Conservation (phyloP, 2,888 invertebrate species). For the Ctena decussata region DNA sequence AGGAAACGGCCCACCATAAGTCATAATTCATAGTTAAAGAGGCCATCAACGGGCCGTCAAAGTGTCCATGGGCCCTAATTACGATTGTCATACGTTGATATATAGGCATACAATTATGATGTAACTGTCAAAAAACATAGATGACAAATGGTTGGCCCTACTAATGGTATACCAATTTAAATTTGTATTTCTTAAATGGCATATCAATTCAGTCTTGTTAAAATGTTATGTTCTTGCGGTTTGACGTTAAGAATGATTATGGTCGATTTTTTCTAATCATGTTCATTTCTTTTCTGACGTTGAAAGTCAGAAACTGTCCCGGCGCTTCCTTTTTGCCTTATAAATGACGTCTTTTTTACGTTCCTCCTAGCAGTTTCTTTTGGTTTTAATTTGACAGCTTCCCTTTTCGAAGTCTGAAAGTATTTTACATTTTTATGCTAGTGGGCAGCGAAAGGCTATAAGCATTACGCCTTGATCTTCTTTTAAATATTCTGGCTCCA, state of each 20-base stretch:
- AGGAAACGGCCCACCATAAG: not conserved
- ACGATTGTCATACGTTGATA: not conserved
- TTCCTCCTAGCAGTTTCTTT: not conserved
- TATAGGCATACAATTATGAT: constrained; percentile 3
- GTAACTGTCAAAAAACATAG: constrained; percentile 5
- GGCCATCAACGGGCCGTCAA: not conserved
- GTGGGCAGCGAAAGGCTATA: too few relatives aligned
- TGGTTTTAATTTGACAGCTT: not conserved
- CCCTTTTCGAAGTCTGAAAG: too few relatives aligned
- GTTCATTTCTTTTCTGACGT: not conserved
- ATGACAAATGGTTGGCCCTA: not conserved
- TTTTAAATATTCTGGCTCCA: too few relatives aligned
- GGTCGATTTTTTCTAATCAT: not conserved
- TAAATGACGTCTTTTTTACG: not conserved
- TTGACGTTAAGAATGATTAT: not conserved
- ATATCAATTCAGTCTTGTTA: not conserved
- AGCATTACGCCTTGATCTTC: too few relatives aligned
- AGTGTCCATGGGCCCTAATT: not conserved
- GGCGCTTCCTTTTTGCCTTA: not conserved
- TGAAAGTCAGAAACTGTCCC: not conserved
- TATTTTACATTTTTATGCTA: too few relatives aligned
- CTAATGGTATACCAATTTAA: constrained; percentile 11
- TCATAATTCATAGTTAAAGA: not conserved
- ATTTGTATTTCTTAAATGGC: constrained; percentile 4
- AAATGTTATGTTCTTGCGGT: not conserved